Conservation (phyloP, 2,888 invertebrate species). For the Sepioteuthis lessoniana region DNA sequence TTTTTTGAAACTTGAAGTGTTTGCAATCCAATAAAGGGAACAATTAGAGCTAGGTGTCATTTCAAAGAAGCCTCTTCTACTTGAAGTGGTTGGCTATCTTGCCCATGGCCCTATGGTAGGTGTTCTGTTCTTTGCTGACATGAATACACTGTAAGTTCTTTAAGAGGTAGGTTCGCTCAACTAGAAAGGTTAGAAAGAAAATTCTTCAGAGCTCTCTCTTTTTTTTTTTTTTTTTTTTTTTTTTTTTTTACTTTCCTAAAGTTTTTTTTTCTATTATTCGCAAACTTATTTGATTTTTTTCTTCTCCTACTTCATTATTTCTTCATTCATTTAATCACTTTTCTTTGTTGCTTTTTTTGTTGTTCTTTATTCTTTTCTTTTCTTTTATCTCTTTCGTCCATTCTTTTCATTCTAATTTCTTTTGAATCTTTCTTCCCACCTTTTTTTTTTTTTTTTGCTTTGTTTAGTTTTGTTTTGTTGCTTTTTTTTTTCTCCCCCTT, state of each 20-base stretch:
- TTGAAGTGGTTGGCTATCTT: constrained; percentile 33
- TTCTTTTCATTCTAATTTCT: background rate
- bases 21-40: constrained; percentile 4
- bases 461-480: background rate
- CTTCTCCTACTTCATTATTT: background rate
- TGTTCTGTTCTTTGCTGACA: background rate
- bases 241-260: background rate
- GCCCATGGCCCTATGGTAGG: background rate
- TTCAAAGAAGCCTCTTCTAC: background rate
- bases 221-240: background rate
- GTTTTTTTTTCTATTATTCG: background rate
- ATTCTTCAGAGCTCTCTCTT: background rate
- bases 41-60: background rate
- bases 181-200: background rate
- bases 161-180: background rate
- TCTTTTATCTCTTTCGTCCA: background rate
- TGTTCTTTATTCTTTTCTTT: background rate
- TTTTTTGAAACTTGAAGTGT: background rate
- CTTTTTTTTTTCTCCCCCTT: background rate
- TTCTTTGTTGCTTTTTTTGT: background rate
- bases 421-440: background rate
- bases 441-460: background rate
- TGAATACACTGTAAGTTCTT: background rate
- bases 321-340: background rate
- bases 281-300: background rate